Evolutionary conservation across 1,140 invertebrate genomes (phyloP), one percentile per base, ranked within the genome.

Genomic region (Pseudachorutes palmiensis): DNA sequence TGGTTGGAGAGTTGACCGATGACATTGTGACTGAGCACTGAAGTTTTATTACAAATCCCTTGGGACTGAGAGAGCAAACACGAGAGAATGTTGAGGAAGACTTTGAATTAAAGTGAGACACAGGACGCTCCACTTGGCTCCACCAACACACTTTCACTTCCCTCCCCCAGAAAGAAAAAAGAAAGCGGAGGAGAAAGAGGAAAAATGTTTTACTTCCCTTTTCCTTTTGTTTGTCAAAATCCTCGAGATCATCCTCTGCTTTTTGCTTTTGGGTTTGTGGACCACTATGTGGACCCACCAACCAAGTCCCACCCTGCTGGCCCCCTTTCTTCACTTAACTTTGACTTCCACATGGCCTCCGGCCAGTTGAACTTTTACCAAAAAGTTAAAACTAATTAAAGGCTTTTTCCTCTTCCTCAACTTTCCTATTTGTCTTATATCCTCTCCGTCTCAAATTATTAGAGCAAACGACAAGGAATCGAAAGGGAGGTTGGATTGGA

Each of bases 251-350:
- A 12, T 5, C 3, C 22, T 2, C 19, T 26, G 41, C 5, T n/a
- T 28, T 26, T 2, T 12, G 19, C 2, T 14, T 24, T 26, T 45
- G 19, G 5, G 14, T n/a, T 16, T 19, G 22, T 63, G n/a, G 19
- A 45, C n/a, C 62, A 41, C 9, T 45, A 24, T 57, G 26, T 67
- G 26, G 68, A 69, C 59, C 45, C 1, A 60, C 31, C 24, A 22
- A 68, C 5, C 5, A 14, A n/a, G 51, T n/a, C 9, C 24, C 26
- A 26, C n/a, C n/a, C n/a, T n/a, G n/a, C n/a, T n/a, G n/a, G n/a
- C n/a, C n/a, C n/a, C n/a, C n/a, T n/a, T n/a, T n/a, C n/a, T n/a
- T n/a, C n/a, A n/a, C n/a, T n/a, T n/a, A n/a, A n/a, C n/a, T n/a
- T n/a, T n/a, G n/a, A n/a, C n/a, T n/a, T n/a, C n/a, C n/a, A n/a